Evolutionary conservation across 2,888 invertebrate genomes (phyloP).

Genomic region (Nephrotoma guestfalica): DNA sequence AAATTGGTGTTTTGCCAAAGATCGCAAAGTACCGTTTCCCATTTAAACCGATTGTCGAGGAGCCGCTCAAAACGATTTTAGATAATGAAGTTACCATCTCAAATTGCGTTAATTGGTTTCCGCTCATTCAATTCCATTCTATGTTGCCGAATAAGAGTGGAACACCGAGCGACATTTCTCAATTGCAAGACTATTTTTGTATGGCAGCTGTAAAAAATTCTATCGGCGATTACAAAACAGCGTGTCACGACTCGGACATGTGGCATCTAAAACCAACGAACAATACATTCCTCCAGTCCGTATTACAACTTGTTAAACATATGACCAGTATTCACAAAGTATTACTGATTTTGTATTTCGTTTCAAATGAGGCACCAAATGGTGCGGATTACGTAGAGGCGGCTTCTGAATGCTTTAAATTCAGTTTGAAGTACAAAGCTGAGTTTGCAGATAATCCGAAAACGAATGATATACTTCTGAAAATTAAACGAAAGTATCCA

Average conservation of each 20-base stretch:
- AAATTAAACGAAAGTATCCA: constrained; percentile 30
- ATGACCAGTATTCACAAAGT: constrained; percentile 24
- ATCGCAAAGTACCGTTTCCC: constrained; percentile 31
- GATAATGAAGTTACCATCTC: constrained; percentile 29
- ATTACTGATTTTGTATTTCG: constrained; percentile 28
- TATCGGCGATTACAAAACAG: constrained; percentile 25
- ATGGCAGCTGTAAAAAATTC: constrained; percentile 31
- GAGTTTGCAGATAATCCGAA: constrained; percentile 17
- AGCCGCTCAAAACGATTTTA: constrained; percentile 22
- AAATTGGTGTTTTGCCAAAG: constrained; percentile 27
- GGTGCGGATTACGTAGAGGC: constrained; percentile 33
- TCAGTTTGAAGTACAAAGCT: constrained; percentile 20
- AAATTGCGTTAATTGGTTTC: constrained; percentile 31
- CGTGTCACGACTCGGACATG: constrained; percentile 18
- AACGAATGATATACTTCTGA: constrained; percentile 19
- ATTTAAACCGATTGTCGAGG: constrained; percentile 26
- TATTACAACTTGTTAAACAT: constrained; percentile 24
- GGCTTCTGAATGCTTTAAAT: constrained; percentile 29
- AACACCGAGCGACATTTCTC: constrained; percentile 19
- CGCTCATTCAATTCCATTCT: constrained; percentile 27
- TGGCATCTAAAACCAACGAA: constrained; percentile 31
- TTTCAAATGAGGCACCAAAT: constrained; percentile 27
- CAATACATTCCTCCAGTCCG: constrained; percentile 31
- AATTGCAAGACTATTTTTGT: constrained; percentile 27
- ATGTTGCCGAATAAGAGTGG: constrained; percentile 19